phyloP scores from a whole-genome alignment of 2,797 vertebrate genomes.

The Coranthus polyacanthus region DNA sequence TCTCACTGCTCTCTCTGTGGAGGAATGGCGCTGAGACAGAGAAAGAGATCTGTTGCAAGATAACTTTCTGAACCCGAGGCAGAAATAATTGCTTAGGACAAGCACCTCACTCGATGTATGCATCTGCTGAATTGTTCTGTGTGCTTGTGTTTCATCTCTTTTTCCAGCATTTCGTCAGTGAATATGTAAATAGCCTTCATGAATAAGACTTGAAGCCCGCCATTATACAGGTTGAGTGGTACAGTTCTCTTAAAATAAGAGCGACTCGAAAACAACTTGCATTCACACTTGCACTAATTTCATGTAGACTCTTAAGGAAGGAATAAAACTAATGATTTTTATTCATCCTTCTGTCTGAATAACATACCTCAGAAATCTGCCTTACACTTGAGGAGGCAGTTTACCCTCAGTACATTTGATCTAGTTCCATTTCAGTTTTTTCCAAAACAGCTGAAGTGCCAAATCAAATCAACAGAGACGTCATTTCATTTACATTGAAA shows the following conservation, averaged over 20 bases:
- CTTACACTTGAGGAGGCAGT: conserved; percentile 41
- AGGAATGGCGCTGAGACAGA: conserved; percentile 6
- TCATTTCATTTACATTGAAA: conserved; percentile 41
- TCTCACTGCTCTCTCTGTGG: conserved; percentile 20
- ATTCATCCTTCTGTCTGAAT: conserved; percentile 60
- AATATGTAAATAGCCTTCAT: conserved; percentile 13
- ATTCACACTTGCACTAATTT: conserved; percentile 5
- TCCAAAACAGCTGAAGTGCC: conserved; percentile 11
- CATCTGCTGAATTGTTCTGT: neutral
- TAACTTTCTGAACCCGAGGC: conserved; percentile 28
- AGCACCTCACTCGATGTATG: neutral
- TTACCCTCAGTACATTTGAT: conserved; percentile 46
- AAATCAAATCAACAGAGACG: conserved; percentile 52
- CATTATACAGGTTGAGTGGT: conserved; percentile 9
- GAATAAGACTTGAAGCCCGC: conserved; percentile 22
- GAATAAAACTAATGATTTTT: conserved; percentile 37
- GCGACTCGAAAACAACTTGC: conserved; percentile 25
- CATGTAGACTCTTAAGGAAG: too few relatives aligned
- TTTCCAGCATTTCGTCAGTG: conserved; percentile 4
- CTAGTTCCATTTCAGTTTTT: conserved; percentile 15
- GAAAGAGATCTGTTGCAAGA: conserved; percentile 5
- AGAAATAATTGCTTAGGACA: conserved; percentile 43
- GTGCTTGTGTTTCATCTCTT: conserved; percentile 10
- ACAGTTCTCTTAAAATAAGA: conserved; percentile 22
- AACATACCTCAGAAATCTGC: conserved; percentile 38